Evolutionary conservation across 2,888 invertebrate species (phyloP), one percentile per base, ranked within the genome.

Genomic region (Metellina segmentata): DNA sequence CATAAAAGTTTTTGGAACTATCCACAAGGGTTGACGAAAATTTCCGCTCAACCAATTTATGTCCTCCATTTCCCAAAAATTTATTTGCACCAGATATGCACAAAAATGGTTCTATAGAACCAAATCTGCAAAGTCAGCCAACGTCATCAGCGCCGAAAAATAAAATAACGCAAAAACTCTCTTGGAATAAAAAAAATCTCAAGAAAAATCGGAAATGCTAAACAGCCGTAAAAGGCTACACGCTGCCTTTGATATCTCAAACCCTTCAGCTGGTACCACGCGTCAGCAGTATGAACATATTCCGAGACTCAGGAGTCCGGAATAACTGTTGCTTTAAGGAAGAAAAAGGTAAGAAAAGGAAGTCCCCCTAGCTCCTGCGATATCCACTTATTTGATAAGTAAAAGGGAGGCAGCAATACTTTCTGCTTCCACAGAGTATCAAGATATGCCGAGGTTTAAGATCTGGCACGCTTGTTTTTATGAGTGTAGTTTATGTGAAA

Each of bases 291-390:
- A 75, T 72, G 75, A 75, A 61, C 74, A 85, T 74, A 85, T 85
- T 34, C 61, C 19, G 6, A 49, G 74, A 85, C n/a, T 61, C 75
- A 85, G 8, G 19, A 48, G 16, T 9, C 85, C n/a, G 85, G 69
- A 85, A 85, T 79, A 87, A 87, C 79, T 87, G 87, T 79, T 72
- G 79, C 87, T 87, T 48, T 72, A 81, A 87, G 79, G 53, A 71
- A 13, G 13, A 87, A 48, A 48, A 49, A 77, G 77, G 51, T 16
- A 77, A 77, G 51, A 51, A 77, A 81, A 71, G 48, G 13, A 52
- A 34, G 16, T 34, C 51, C 77, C 49, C 49, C 69, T 51, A 70
- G 49, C 61, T 69, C 78, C 52, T 79, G 53, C 79, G 78, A 34
- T 70, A 79, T 53, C 71, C 34, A 72, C 72, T 81, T 87, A 81